phyloP scores from a whole-genome alignment of 2,888 invertebrate species.

The Nasonovia ribisnigri region DNA sequence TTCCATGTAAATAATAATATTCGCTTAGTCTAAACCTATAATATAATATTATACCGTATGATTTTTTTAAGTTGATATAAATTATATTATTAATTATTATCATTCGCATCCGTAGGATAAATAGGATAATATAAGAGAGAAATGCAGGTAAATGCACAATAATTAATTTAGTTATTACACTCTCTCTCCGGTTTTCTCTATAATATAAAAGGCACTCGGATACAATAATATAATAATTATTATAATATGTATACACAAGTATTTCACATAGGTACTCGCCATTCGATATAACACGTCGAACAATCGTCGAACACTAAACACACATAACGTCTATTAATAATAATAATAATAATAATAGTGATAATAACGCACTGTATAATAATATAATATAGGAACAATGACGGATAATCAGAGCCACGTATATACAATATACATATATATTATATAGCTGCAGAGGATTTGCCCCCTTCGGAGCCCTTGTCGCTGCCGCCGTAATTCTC shows the following conservation, averaged over 20 bases:
- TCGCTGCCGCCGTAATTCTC: constrained; percentile 13
- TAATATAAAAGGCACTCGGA: background rate
- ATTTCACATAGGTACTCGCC: background rate
- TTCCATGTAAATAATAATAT: background rate
- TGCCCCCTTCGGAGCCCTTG: background rate
- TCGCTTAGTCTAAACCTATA: background rate
- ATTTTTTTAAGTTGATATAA: background rate
- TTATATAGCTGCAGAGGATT: background rate
- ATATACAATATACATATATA: background rate
- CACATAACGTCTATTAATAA: background rate
- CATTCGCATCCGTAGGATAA: background rate
- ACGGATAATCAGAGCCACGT: constrained; percentile 41
- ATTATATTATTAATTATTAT: background rate
- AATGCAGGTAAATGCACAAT: background rate
- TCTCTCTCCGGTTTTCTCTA: background rate
- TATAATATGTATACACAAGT: background rate
- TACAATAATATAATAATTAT: constrained; percentile 21
- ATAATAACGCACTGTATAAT: background rate
- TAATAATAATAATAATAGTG: background rate
- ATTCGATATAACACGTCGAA: background rate
- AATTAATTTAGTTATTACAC: background rate
- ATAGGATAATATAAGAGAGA: background rate
- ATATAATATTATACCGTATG: background rate
- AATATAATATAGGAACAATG: constrained; percentile 10
- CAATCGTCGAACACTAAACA: background rate